Evolutionary conservation across 64 coral and sea anemone genomes (phyloP).

Genomic region (Cladopsammia gracilis): DNA sequence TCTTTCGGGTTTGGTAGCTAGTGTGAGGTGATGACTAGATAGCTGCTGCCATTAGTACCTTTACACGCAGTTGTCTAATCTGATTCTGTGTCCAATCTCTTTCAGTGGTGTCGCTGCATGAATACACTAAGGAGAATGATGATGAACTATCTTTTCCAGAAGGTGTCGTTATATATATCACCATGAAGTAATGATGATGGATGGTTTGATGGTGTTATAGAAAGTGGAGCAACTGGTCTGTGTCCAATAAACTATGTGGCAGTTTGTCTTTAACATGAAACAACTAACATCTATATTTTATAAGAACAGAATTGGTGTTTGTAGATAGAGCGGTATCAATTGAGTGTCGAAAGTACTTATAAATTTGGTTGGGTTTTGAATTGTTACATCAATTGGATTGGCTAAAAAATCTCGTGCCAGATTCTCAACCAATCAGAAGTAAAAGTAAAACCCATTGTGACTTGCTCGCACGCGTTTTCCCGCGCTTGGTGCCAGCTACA

Average conservation of each 20-base stretch:
- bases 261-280: slow-evolving; percentile 33
- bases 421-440: too few species aligned
- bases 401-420: too few species aligned
- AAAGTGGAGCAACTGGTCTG: slow-evolving; percentile 76
- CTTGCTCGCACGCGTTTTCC: too few species aligned
- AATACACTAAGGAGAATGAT: slow-evolving; percentile 74
- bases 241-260: slow-evolving; percentile 98
- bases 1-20: too few species aligned
- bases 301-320: background rate
- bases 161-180: slow-evolving; percentile 89
- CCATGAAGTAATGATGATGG: slow-evolving; percentile 98
- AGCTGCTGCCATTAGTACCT: too few species aligned
- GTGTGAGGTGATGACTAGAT: too few species aligned
- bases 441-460: too few species aligned
- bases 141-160: slow-evolving; percentile 95
- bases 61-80: background rate
- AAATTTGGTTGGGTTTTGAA: too few species aligned
- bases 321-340: background rate
- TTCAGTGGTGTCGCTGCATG: slow-evolving; percentile 92
- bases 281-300: background rate
- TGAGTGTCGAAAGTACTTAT: too few species aligned
- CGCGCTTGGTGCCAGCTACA: too few species aligned
- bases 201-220: slow-evolving; percentile 94
- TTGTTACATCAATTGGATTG: too few species aligned
- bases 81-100: background rate